Evolutionary conservation across 2,797 vertebrate species (phyloP).

Genomic region (Chrysocyon brachyurus): DNA sequence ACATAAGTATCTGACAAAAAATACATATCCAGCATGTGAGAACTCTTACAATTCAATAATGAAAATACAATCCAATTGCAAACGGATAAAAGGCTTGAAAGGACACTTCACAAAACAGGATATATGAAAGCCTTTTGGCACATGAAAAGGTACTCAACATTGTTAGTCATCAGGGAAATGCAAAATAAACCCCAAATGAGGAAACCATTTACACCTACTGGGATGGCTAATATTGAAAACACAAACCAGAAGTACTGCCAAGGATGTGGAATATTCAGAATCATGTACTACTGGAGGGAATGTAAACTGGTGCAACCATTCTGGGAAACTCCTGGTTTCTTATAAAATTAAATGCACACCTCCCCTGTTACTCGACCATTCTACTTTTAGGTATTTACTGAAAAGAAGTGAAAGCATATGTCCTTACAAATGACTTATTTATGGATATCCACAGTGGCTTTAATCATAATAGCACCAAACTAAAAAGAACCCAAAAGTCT

Average conservation of each 20-base stretch:
- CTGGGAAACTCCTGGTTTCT: background rate
- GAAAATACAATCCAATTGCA: background rate
- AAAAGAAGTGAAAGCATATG: background rate
- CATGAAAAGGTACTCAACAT: background rate
- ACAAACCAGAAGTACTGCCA: background rate
- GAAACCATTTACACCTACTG: background rate
- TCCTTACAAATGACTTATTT: background rate
- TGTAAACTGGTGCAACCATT: background rate
- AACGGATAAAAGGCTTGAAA: background rate
- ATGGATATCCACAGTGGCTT: background rate
- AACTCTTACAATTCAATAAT: background rate
- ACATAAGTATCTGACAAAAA: background rate
- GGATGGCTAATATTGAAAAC: background rate
- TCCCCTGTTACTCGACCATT: background rate
- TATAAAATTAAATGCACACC: background rate
- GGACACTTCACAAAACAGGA: background rate
- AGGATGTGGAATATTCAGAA: background rate
- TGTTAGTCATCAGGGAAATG: background rate
- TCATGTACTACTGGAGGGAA: background rate
- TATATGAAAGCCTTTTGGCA: background rate
- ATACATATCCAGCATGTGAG: background rate
- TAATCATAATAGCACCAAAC: background rate
- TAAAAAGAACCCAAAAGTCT: background rate
- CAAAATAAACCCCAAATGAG: slow-evolving; percentile 21
- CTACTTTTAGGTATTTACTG: background rate